These are phyloP conservation scores for Podiceps cristatus DNA, from an alignment of 2,113 vertebrate species.

Conservation along the genomic window DNA sequence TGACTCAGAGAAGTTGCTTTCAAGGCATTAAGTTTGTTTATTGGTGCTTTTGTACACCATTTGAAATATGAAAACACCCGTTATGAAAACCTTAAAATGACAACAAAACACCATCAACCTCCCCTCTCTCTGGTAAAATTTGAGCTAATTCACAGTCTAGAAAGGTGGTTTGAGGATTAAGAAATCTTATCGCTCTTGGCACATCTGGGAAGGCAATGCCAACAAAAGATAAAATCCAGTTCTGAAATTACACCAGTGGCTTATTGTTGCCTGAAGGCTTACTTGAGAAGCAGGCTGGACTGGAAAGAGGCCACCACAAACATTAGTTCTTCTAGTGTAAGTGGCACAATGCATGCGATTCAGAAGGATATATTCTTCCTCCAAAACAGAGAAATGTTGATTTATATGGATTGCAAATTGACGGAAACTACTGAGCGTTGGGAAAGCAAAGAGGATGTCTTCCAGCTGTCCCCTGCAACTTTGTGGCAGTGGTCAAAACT, in stretches of 20 bases:
- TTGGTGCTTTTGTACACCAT: not conserved
- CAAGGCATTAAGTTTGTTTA: not conserved
- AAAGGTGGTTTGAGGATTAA: not conserved
- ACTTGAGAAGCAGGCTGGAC: not conserved
- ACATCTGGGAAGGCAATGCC: not conserved
- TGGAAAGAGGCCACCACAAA: not conserved
- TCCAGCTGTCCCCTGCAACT: not conserved
- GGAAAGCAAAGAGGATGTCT: not conserved
- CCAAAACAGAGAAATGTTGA: not conserved
- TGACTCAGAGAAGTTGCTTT: not conserved
- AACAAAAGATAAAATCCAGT: not conserved
- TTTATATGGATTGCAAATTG: not conserved
- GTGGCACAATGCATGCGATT: rapidly evolving
- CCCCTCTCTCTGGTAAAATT: not conserved
- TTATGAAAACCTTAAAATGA: not conserved
- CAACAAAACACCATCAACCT: not conserved
- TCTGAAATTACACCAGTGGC: not conserved
- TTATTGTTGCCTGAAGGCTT: not conserved
- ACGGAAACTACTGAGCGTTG: not conserved
- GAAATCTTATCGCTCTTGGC: not conserved
- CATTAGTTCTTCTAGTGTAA: not conserved
- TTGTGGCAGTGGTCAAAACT: rapidly evolving
- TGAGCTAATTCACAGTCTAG: not conserved
- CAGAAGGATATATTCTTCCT: not conserved
- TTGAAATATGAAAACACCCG: not conserved